Evolutionary conservation across 2,113 vertebrate species (phyloP), one percentile per base, ranked within the genome.

Genomic region (Rafetus swinhoei): DNA sequence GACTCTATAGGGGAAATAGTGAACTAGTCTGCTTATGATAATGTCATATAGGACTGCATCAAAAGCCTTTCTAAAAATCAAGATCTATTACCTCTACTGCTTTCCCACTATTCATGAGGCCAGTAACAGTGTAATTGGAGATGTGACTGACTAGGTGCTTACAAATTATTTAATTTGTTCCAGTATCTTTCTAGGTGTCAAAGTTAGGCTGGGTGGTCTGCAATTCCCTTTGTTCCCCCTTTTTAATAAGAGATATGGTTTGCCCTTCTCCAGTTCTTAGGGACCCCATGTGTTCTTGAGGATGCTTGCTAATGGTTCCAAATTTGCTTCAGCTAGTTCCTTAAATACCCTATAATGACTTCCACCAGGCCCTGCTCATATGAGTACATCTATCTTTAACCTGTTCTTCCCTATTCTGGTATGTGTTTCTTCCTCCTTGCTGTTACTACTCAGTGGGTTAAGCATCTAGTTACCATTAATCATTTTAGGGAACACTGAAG

Each of bases 1-100:
- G 86, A 87, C 83, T 90, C 84, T 85, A 74, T n/a, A 87, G 82
- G 69, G 95, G 88, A 96, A 94, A 93, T 79, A 89, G 83, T 74
- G 88, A 87, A 92, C 87, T 72, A 72, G 18, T 72, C 10, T 21
- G n/a, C 65, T 72, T 72, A 35, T 35, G 65, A 72, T 32, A 72
- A 9, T 35, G 65, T 35, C n/a, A 21, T 6, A 4, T 69, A 1
- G 8, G 16, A 19, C 16, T 69, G 32, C 7, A 29, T 11, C 18
- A 21, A 21, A 72, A 72, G 65, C 65, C n/a, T 21, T 72, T 9
- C n/a, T 19, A 35, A 72, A 72, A 72, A 72, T 35, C 65, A 35
- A 35, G 32, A 35, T 35, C 4, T n/a, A 21, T 21, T 69, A n/a
- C 14, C 14, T 72, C n/a, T 72, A 5, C 9, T 35, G 65, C n/a